Base-by-base conservation (phyloP, 2,797 vertebrate genomes). In the Scolopax bukidnonensis region DNA sequence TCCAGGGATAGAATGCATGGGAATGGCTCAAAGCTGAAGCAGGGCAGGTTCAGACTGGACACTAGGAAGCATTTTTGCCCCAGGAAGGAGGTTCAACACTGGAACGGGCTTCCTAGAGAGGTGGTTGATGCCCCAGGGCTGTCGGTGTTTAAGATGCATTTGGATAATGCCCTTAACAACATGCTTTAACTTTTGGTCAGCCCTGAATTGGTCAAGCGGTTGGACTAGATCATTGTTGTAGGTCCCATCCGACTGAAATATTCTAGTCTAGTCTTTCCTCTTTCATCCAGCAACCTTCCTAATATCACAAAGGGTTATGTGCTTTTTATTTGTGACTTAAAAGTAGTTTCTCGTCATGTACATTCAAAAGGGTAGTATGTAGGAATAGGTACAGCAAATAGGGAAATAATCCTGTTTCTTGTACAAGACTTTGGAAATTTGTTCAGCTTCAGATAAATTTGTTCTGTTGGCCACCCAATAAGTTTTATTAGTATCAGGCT, bases 401-500 rank as follows among this genome's bases (percentile, higher is more conserved):
- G 21, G 33, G 68, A 88, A 90, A 43, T 79, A 84, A 79, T 91
- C 16, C 48, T 40, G 21, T 84, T 89, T 90, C 77, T 79, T 28
- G 0, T 71, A 85, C 48, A 61, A 61, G 74, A 45, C 50, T 90
- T 94, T 76, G 51, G 78, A 95, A 95, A 54, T 77, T 87, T 84
- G 25, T 94, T 96, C 67, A 84, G 54, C 89, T 90, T 90, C 47
- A 87, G 75, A 68, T 95, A 68, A 70, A 87, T 74, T 87, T 82
- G 33, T 93, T 95, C 64, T 87, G 33, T 89, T 0, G 71, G 75
- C 94, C 90, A 96, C 91, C 93, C 94, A 95, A 30, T 87, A 94
- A 90, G 90, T 93, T 96, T 96, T 96, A 95, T 96, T 96, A 93
- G 60, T 93, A 70, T 96, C 90, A 93, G 94, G 87, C 77, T 89